Base-by-base conservation (phyloP, 2,797 vertebrate genomes). In the Gymnodraco acuticeps region DNA sequence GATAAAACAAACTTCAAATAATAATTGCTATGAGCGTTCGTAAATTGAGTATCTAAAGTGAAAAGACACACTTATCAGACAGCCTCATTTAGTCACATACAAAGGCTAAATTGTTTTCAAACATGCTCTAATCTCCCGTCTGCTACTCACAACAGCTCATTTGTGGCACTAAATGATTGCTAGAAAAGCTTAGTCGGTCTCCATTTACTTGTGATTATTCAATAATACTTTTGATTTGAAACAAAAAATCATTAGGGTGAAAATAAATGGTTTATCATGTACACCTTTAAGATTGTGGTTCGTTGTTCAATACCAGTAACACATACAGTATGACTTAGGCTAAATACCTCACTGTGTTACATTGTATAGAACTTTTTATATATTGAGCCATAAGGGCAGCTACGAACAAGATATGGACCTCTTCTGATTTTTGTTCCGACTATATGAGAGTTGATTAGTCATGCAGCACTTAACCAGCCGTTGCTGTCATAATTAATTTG, bases 401-500 rank as follows among this genome's bases (percentile, higher is more conserved):
- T 48, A 43, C 20, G 47, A 43, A 73, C 41, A 62, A 73, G 65
- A 82, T 51, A 62, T 9, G 38, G 50, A 70, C 33, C 47, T 45
- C 51, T 47, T 76, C 27, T 20, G 56, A 60, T 67, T 68, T 68
- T 15, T 62, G 62, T 47, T 73, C 46, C 48, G 69, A 61, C 45
- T 69, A 62, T 56, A 33, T 20, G 20, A 67, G 51, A 52, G 67
- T 63, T 46, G 48, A 87, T 80, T 82, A 68, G 75, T 70, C 70
- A 83, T 59, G 73, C 66, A 67, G 75, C 48, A 70, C 67, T 64
- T 67, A 78, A 83, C 51, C 45, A 75, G 70, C 55, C 59, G 43
- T 65, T 58, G 70, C 78, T 78, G 86, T 83, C 78, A 75, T 56
- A 77, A 78, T 80, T 73, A 67, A 80, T 73, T 9, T 74, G 47